Evolutionary conservation across 2,797 vertebrate species (phyloP).

Genomic region (Hylomyscus alleni): DNA sequence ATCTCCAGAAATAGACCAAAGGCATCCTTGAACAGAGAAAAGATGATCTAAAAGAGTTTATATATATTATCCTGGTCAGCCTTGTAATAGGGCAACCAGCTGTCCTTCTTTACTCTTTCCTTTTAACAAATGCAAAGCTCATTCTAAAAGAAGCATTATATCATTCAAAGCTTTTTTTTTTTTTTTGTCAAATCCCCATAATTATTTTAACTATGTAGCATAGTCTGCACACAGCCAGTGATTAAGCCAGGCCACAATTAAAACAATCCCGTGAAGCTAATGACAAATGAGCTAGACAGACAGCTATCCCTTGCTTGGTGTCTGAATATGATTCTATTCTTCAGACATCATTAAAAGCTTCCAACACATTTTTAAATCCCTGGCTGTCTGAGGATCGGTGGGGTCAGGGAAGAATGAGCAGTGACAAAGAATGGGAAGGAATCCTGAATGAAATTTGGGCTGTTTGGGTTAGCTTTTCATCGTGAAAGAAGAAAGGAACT

Average conservation of each 20-base stretch:
- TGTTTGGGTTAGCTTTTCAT: slow-evolving; percentile 57
- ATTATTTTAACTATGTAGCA: slow-evolving; percentile 79
- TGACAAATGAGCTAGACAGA: slow-evolving; percentile 71
- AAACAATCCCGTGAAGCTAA: slow-evolving; percentile 71
- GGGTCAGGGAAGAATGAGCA: slow-evolving; percentile 51
- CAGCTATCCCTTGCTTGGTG: slow-evolving; percentile 33
- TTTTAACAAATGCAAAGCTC: slow-evolving; percentile 49
- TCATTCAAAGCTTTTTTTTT: slow-evolving; percentile 77
- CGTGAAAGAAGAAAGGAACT: slow-evolving; percentile 43
- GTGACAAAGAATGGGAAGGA: slow-evolving; percentile 58
- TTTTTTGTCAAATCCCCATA: slow-evolving; percentile 72
- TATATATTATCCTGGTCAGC: neutral
- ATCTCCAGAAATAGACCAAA: neutral
- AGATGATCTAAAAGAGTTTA: slow-evolving; percentile 23
- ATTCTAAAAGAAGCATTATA: slow-evolving; percentile 62
- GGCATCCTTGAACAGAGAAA: neutral
- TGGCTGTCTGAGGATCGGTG: slow-evolving; percentile 54
- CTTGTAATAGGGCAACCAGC: neutral
- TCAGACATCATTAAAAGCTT: slow-evolving; percentile 66
- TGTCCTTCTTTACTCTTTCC: slow-evolving; percentile 68
- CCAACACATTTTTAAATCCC: slow-evolving; percentile 68
- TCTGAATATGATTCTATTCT: slow-evolving; percentile 70
- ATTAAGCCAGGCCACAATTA: slow-evolving; percentile 78
- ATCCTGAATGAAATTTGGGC: slow-evolving; percentile 54
- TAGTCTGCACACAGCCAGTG: slow-evolving; percentile 68